phyloP scores from a whole-genome alignment of 2,113 vertebrate genomes.

The Bubo bubo region DNA sequence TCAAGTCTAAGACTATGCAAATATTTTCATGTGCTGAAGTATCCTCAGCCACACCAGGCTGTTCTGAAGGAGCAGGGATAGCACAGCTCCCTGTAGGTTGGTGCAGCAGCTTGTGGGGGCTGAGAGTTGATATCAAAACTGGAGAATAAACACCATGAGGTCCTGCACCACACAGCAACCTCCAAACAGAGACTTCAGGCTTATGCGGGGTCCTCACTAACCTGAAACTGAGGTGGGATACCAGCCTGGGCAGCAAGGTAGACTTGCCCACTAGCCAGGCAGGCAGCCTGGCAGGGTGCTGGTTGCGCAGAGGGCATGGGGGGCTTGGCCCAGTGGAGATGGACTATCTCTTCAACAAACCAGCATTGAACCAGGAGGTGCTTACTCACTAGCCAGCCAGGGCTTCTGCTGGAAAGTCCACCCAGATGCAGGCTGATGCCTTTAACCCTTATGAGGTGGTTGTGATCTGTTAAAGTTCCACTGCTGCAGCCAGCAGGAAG shows the following conservation, averaged over 20 bases:
- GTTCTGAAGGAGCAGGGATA: neutral
- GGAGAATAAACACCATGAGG: neutral
- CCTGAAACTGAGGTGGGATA: neutral
- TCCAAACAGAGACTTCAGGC: neutral
- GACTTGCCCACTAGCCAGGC: neutral
- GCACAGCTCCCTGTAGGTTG: neutral
- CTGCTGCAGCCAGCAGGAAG: neutral
- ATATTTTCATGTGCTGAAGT: neutral
- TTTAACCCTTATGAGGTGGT: neutral
- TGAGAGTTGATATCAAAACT: neutral
- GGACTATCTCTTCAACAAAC: neutral
- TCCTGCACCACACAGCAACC: neutral
- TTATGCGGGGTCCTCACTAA: neutral
- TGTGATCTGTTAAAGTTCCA: neutral
- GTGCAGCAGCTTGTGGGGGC: neutral
- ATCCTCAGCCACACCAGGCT: neutral
- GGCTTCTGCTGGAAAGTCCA: neutral
- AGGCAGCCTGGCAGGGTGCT: neutral
- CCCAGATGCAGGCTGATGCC: neutral
- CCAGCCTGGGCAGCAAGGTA: neutral
- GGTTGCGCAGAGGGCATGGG: fast-evolving
- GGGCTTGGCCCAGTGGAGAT: neutral
- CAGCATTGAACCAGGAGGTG: neutral
- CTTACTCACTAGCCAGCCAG: too few relatives aligned
- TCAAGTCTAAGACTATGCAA: neutral